A percentile compares a stretch with the other conserved stretches of the same genome.
phyloP scores from a whole-genome alignment of 2,113 vertebrate genomes.

The Seriola dumerili region DNA sequence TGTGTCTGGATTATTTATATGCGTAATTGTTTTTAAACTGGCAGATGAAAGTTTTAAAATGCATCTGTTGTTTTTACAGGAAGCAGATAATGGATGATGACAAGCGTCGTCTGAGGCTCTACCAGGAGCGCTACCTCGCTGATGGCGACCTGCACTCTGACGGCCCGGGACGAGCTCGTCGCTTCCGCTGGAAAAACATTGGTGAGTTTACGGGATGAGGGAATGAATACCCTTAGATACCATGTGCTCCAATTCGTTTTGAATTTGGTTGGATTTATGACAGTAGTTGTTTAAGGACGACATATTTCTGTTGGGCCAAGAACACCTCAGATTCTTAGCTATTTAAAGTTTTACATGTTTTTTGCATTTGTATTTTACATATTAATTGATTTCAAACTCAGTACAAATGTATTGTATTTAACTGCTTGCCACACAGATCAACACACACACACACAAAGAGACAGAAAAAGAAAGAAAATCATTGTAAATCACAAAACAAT shows the following conservation, averaged over 20 bases:
- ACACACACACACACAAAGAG: no score
- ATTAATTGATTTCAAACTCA: not conserved
- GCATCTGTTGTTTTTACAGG: conserved; percentile 77
- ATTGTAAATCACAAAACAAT: no score
- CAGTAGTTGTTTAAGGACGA: no score
- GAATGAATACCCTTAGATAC: not conserved
- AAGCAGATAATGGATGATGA: conserved; percentile 96
- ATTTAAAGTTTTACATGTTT: not conserved
- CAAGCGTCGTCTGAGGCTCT: conserved; percentile 91
- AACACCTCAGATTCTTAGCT: not conserved
- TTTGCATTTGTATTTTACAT: not conserved
- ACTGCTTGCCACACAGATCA: no score
- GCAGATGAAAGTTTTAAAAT: not conserved
- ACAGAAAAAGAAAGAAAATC: no score
- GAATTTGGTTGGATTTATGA: no score
- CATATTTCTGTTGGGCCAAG: not conserved
- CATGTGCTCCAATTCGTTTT: no score
- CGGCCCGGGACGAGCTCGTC: conserved; percentile 92
- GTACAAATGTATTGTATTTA: no score
- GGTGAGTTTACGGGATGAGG: conserved; percentile 77
- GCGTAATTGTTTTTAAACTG: not conserved
- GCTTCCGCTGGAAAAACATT: conserved; percentile 96
- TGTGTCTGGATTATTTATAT: not conserved
- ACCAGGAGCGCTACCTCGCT: conserved; percentile 93
- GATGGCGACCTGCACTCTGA: conserved; percentile 97